A percentile compares a stretch with the other conserved stretches of the same genome.
Conservation (phyloP, 1,140 invertebrate genomes). For the Zaprionus africanus region DNA sequence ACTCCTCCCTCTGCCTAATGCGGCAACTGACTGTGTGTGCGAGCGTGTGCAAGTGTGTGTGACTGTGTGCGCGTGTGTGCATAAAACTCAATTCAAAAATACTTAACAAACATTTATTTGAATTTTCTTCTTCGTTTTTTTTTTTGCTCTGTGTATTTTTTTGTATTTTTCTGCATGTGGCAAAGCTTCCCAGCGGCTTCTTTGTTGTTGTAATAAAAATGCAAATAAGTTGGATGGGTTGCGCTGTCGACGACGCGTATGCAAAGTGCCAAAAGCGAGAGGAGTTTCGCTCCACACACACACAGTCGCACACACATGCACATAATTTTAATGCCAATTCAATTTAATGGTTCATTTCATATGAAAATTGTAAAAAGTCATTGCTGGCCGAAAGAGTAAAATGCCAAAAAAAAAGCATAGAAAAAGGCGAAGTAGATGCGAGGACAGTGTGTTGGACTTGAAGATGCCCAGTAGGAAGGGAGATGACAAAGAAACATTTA, state of each 20-base stretch:
- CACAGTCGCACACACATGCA: conserved; percentile 48
- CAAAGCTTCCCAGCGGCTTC: conserved; percentile 52
- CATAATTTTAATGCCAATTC: conserved; percentile 83
- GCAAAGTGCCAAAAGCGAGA: conserved; percentile 78
- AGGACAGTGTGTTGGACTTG: neutral
- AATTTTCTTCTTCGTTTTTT: conserved; percentile 53
- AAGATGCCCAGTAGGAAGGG: neutral
- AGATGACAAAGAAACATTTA: too few species aligned
- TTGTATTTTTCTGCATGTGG: conserved; percentile 35
- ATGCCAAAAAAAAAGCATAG: conserved; percentile 40
- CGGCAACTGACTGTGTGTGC: conserved; percentile 25
- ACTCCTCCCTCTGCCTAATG: conserved; percentile 48
- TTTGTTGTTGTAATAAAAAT: conserved; percentile 81
- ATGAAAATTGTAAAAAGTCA: conserved; percentile 83
- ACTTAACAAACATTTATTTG: conserved; percentile 83
- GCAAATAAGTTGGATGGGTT: conserved; percentile 77
- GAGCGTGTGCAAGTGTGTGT: conserved; percentile 24
- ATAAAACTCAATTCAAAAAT: conserved; percentile 79
- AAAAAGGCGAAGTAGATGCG: conserved; percentile 16
- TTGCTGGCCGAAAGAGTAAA: conserved; percentile 72
- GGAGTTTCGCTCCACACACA: conserved; percentile 29
- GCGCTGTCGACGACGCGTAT: conserved; percentile 66
- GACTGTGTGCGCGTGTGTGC: conserved; percentile 46
- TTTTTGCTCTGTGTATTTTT: conserved; percentile 32
- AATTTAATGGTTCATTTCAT: conserved; percentile 83